phyloP scores from a whole-genome alignment of 1,140 invertebrate species.

The Thaumatotibia leucotreta region DNA sequence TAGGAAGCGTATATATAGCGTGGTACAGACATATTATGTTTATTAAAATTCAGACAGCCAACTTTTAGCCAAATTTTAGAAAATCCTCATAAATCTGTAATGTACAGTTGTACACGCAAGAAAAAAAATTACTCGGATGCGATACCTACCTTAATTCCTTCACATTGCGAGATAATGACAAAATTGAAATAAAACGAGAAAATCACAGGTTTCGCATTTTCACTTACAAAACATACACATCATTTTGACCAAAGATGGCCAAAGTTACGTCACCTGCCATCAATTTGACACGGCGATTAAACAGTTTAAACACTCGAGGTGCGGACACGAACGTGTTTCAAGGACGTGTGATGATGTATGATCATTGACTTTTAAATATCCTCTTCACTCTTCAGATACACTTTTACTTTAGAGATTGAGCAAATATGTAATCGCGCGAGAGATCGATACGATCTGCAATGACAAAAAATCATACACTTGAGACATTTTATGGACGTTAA shows the following conservation, averaged over 20 bases:
- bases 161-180: no score
- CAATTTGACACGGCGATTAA: conserved; percentile 9
- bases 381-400: conserved; percentile 2
- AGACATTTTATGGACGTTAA: no score
- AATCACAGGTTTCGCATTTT: conserved; percentile 3
- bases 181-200: no score
- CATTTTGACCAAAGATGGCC: not conserved
- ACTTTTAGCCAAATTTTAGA: no score
- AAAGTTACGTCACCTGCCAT: not conserved
- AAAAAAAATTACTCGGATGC: no score
- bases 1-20: no score
- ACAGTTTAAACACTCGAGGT: not conserved
- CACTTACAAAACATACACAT: not conserved
- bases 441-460: not conserved
- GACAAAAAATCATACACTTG: no score
- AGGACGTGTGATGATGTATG: conserved; percentile 6
- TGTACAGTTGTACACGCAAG: no score
- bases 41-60: no score
- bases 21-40: no score
- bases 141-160: no score
- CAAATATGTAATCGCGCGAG: not conserved
- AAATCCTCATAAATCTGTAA: no score
- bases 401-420: conserved; percentile 5
- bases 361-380: conserved; percentile 9
- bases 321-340: not conserved